Evolutionary conservation across 2,888 invertebrate species (phyloP).

Genomic region (Latheticus oryzae): DNA sequence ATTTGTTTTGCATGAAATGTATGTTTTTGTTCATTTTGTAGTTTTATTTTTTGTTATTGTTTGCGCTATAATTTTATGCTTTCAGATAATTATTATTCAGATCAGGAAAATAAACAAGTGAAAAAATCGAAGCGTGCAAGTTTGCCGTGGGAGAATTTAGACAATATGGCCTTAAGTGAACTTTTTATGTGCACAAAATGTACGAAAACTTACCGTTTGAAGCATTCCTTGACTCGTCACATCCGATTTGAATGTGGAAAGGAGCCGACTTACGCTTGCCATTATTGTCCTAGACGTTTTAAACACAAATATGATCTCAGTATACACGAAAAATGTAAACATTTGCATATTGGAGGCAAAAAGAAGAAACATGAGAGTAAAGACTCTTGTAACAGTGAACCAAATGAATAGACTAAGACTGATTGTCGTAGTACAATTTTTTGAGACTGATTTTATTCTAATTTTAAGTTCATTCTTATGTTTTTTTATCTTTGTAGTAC

Average conservation of each 20-base stretch:
- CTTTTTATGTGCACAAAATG: slow-evolving; percentile 66
- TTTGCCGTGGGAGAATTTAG: slow-evolving; percentile 43
- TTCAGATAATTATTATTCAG: slow-evolving; percentile 39
- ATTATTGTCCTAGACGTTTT: slow-evolving; percentile 72
- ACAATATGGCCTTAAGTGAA: slow-evolving; percentile 49
- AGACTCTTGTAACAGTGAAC: neutral
- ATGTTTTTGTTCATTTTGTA: slow-evolving; percentile 19
- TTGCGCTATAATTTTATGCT: slow-evolving; percentile 14
- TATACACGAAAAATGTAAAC: slow-evolving; percentile 64
- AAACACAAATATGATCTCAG: slow-evolving; percentile 67
- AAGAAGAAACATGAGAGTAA: slow-evolving; percentile 11
- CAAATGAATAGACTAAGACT: slow-evolving; percentile 21
- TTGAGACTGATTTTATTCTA: slow-evolving; percentile 31
- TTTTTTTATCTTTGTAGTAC: slow-evolving; percentile 6
- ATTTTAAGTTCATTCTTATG: slow-evolving; percentile 18
- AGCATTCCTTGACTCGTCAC: slow-evolving; percentile 68
- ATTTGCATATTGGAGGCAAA: slow-evolving; percentile 45
- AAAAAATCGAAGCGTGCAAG: slow-evolving; percentile 41
- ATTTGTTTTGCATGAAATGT: slow-evolving; percentile 21
- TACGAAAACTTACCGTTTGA: slow-evolving; percentile 67
- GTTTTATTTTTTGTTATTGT: slow-evolving; percentile 16
- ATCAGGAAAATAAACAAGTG: slow-evolving; percentile 47
- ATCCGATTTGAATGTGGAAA: slow-evolving; percentile 69
- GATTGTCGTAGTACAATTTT: slow-evolving; percentile 28
- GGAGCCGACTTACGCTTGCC: slow-evolving; percentile 73